Percentiles rank a stretch among this genome's conserved stretches.
These are phyloP conservation scores for Gisinianus flammeolus DNA, from an alignment of 2,888 invertebrate genomes.

Conservation along the genomic window DNA sequence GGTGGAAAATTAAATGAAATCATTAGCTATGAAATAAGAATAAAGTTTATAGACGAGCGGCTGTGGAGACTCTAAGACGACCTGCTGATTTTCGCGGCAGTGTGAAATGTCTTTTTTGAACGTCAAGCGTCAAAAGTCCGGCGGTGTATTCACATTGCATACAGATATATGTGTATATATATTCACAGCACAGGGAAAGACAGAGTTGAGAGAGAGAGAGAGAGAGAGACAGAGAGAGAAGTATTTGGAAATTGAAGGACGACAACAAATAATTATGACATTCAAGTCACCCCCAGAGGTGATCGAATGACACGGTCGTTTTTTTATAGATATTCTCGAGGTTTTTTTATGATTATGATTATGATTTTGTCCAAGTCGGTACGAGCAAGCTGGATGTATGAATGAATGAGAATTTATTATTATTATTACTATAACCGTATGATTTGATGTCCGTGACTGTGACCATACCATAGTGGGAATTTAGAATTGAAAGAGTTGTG, in stretches of 20 bases:
- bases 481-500: too few species aligned
- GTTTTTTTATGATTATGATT: too few species aligned
- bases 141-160: background rate
- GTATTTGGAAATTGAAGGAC: background rate
- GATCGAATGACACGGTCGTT: slow-evolving; percentile 42
- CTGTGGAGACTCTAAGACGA: slow-evolving; percentile 22
- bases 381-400: too few species aligned
- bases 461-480: slow-evolving; percentile 12
- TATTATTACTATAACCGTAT: background rate
- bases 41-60: slow-evolving; percentile 17
- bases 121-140: slow-evolving; percentile 2
- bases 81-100: slow-evolving; percentile 37
- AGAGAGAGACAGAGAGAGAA: background rate
- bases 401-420: slow-evolving; percentile 9
- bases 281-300: slow-evolving; percentile 39
- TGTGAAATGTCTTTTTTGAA: slow-evolving; percentile 30
- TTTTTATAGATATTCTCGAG: too few species aligned
- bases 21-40: slow-evolving; percentile 29
- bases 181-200: too few species aligned
- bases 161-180: background rate
- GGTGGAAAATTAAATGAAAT: slow-evolving; percentile 37
- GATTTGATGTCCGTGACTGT: slow-evolving; percentile 33
- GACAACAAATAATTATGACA: slow-evolving; percentile 46
- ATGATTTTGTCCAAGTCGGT: too few species aligned
- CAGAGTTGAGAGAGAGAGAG: background rate